Percentiles rank a stretch among this genome's conserved stretches.
Evolutionary conservation across 1,140 invertebrate species (phyloP).

Genomic region (Drosophila kikkawai): DNA sequence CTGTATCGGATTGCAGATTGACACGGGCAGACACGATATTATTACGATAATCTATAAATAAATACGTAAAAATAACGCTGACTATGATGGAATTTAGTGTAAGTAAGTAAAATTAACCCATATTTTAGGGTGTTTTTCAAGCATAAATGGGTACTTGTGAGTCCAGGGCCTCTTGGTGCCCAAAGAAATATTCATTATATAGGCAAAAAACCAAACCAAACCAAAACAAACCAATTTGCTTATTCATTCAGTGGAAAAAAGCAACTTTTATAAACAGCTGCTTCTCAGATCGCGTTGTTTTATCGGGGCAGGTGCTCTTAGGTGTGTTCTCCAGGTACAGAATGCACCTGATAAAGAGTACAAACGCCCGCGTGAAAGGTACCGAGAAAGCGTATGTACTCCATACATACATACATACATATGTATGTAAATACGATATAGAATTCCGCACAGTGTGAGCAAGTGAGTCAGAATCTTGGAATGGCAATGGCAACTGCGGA

Average conservation of each 20-base stretch:
- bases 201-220: neutral
- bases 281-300: neutral
- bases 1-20: slow-evolving; percentile 21
- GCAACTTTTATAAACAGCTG: neutral
- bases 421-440: neutral
- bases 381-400: neutral
- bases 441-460: slow-evolving; percentile 1
- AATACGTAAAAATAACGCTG: neutral
- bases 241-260: neutral
- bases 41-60: slow-evolving; percentile 4
- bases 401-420: neutral
- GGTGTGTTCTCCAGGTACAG: neutral
- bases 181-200: neutral
- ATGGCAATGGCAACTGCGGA: slow-evolving; percentile 1
- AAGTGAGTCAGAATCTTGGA: slow-evolving; percentile 45
- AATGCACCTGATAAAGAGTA: slow-evolving; percentile 2
- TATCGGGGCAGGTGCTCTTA: neutral
- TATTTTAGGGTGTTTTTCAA: neutral
- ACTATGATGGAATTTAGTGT: no score
- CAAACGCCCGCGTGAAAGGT: neutral
- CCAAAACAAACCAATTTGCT: neutral
- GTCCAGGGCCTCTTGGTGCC: no score
- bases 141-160: no score
- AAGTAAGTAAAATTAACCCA: neutral
- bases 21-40: neutral